These are phyloP conservation scores for Triplophysa dalaica DNA, from an alignment of 2,113 vertebrate genomes.

Conservation along the genomic window DNA sequence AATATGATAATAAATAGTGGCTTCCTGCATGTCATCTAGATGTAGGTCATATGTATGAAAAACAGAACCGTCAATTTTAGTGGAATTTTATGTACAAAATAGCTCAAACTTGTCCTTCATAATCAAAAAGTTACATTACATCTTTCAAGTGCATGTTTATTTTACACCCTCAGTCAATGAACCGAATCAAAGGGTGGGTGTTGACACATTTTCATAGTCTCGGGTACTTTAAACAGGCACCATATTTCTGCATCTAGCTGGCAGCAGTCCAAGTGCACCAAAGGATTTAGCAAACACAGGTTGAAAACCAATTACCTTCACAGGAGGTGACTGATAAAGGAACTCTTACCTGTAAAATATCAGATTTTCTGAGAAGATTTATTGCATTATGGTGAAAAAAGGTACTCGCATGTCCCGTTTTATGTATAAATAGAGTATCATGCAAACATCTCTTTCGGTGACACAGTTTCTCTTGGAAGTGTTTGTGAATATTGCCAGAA, in stretches of 20 bases:
- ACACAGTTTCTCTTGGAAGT: slow-evolving; percentile 21
- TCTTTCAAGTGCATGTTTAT: not conserved
- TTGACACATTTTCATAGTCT: not conserved
- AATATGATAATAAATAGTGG: slow-evolving; percentile 8
- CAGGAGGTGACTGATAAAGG: slow-evolving; percentile 35
- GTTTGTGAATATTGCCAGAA: slow-evolving; percentile 8
- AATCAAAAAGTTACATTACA: no score
- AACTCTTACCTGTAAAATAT: slow-evolving; percentile 37
- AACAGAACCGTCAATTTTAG: not conserved
- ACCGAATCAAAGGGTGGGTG: not conserved
- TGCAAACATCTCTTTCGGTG: slow-evolving; percentile 9
- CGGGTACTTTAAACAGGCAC: not conserved
- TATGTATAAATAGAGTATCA: slow-evolving; percentile 12
- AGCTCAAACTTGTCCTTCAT: no score
- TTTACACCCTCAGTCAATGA: not conserved
- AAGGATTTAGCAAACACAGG: slow-evolving; percentile 42
- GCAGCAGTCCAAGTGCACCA: slow-evolving; percentile 31
- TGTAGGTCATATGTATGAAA: slow-evolving; percentile 17
- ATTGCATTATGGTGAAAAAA: not conserved
- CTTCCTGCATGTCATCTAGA: slow-evolving; percentile 8
- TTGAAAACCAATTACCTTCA: slow-evolving; percentile 53
- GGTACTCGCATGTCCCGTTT: not conserved
- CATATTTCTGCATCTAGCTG: slow-evolving; percentile 27
- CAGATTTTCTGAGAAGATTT: slow-evolving; percentile 13
- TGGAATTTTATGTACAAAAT: no score